These are phyloP conservation scores for Homalodisca vitripennis DNA, from an alignment of 1,140 invertebrate species.

Conservation along the genomic window DNA sequence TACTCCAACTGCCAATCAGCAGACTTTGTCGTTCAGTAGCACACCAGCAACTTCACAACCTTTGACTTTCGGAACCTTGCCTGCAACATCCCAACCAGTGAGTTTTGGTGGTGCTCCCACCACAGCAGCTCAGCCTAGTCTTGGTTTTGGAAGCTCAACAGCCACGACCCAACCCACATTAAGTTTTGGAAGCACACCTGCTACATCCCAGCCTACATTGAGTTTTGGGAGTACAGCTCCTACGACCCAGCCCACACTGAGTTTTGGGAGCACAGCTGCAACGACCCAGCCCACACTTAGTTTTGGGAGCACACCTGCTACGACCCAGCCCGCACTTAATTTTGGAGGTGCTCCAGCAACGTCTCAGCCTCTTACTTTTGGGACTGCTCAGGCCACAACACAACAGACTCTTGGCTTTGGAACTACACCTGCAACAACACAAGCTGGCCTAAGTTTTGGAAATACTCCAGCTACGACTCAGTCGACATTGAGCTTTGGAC, in stretches of 20 bases:
- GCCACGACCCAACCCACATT: neutral
- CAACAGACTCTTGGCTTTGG: slow-evolving; percentile 1
- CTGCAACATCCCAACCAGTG: neutral
- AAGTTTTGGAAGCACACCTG: neutral
- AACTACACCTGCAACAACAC: neutral
- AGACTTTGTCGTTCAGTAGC: slow-evolving; percentile 41
- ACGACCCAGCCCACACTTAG: neutral
- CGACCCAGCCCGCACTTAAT: neutral
- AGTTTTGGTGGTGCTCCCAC: neutral
- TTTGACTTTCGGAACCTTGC: slow-evolving; percentile 33
- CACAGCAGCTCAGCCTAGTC: neutral
- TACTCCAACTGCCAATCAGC: neutral
- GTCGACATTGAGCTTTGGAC: neutral
- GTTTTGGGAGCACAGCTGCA: neutral
- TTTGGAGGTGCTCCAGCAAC: neutral
- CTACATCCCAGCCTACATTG: neutral
- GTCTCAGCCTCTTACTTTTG: neutral
- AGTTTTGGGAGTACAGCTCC: neutral
- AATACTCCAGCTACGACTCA: slow-evolving; percentile 6
- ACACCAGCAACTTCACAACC: slow-evolving; percentile 42
- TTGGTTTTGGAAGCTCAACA: neutral
- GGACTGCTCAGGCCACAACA: no score
- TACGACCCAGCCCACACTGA: neutral
- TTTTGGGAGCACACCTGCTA: neutral
- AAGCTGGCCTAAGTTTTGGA: neutral